Conservation (phyloP, 2,113 vertebrate genomes). For the Pteropus alecto region DNA sequence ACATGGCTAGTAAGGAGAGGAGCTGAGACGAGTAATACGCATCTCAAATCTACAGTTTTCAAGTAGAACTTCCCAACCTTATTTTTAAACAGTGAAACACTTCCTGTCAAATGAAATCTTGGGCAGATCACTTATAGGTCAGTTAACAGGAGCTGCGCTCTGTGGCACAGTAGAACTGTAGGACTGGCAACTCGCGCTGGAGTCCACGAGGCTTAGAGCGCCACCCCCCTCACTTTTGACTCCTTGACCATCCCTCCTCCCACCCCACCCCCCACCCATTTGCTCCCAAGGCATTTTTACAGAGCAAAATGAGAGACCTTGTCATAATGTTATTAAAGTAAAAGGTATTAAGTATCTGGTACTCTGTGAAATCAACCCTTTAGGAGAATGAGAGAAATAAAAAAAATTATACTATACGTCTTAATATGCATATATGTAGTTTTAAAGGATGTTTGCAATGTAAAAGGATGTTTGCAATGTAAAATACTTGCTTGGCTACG, state of each 20-base stretch:
- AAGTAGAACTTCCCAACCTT: neutral
- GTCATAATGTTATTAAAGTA: neutral
- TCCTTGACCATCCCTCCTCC: neutral
- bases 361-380: neutral
- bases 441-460: neutral
- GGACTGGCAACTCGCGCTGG: neutral
- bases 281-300: neutral
- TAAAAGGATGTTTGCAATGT: neutral
- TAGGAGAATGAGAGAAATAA: neutral
- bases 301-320: neutral
- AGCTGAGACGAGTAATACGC: neutral
- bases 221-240: neutral
- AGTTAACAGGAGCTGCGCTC: neutral
- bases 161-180: neutral
- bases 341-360: neutral
- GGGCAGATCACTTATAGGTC: neutral
- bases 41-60: neutral
- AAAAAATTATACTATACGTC: neutral
- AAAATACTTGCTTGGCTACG: neutral
- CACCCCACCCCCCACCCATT: neutral
- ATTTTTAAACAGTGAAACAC: neutral
- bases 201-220: neutral
- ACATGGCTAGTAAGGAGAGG: neutral
- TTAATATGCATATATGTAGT: neutral
- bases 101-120: neutral